phyloP scores from a whole-genome alignment of 2,113 vertebrate genomes.

The Phrynosoma blainvillii region DNA sequence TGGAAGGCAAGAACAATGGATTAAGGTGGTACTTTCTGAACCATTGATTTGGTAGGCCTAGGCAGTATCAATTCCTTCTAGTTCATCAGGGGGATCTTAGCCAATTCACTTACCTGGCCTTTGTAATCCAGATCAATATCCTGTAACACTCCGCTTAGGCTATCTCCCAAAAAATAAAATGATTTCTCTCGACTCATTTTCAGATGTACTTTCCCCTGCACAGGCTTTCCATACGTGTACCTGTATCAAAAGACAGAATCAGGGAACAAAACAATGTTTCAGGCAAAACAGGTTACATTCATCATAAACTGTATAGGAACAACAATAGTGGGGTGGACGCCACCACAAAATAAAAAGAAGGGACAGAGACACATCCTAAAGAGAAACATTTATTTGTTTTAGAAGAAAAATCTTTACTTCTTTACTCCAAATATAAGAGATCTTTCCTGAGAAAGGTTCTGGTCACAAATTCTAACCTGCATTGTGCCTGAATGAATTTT shows the following conservation, averaged over 20 bases:
- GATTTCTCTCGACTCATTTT: not conserved
- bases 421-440: not conserved
- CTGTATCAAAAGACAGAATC: slow-evolving; percentile 45
- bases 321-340: not conserved
- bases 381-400: not conserved
- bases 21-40: not conserved
- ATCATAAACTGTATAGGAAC: not conserved
- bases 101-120: slow-evolving; percentile 47
- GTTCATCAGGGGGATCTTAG: not conserved
- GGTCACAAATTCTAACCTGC: not conserved
- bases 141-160: rapidly evolving
- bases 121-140: not conserved
- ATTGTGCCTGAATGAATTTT: not conserved
- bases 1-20: not conserved
- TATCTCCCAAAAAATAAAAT: rapidly evolving
- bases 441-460: not conserved
- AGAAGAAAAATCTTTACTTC: not conserved
- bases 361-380: not conserved
- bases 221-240: slow-evolving; percentile 70
- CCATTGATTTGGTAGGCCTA: not conserved
- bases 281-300: not conserved
- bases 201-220: slow-evolving; percentile 40
- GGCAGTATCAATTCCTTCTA: not conserved
- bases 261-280: not conserved
- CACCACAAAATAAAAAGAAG: not conserved